Evolutionary conservation across 2,113 vertebrate species (phyloP), one percentile per base, ranked within the genome.

Genomic region (Rafetus swinhoei): DNA sequence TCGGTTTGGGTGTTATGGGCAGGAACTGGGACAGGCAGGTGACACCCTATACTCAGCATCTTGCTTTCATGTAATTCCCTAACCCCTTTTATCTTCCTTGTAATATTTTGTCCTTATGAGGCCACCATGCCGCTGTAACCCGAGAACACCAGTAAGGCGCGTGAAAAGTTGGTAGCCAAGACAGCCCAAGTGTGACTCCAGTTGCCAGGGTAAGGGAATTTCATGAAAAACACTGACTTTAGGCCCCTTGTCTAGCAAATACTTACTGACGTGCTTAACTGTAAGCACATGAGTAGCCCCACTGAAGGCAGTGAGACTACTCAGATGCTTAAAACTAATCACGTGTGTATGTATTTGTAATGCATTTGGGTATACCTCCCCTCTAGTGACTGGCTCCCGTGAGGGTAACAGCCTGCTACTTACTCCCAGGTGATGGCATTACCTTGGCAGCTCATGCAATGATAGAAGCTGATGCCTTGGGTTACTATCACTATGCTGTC

Each of bases 41-140:
- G 74, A 10, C 19, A 22, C 12, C 16, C 24, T 62, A 2, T 0
- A 0, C 82, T 32, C 39, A 27, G 22, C 56, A 4, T 0, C 0
- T 35, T 79, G 52, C 32, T 6, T 27, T 39, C 15, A 10, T 39
- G 79, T 65, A 29, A 45, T 21, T 1, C 7, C 0, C 1, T 2
- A 50, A 6, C 0, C 3, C 11, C 9, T 1, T 0, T 22, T 29
- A 24, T 52, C 55, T 76, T 59, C 85, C 60, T 27, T 13, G 5
- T 39, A 25, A 32, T 15, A 24, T 4, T 3, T 0, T 45, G 7
- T 13, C 90, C 45, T n/a, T 81, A 0, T 29, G 54, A 59, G 25
- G 10, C 7, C 74, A 35, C 74, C 50, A 1, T 0, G 59, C 39
- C 87, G 19, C 1, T 6, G 1, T 45, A 45, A 45, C 24, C 24